Evolutionary conservation across 2,888 invertebrate species (phyloP), one percentile per base, ranked within the genome.

Genomic region (Rosalia funebris): DNA sequence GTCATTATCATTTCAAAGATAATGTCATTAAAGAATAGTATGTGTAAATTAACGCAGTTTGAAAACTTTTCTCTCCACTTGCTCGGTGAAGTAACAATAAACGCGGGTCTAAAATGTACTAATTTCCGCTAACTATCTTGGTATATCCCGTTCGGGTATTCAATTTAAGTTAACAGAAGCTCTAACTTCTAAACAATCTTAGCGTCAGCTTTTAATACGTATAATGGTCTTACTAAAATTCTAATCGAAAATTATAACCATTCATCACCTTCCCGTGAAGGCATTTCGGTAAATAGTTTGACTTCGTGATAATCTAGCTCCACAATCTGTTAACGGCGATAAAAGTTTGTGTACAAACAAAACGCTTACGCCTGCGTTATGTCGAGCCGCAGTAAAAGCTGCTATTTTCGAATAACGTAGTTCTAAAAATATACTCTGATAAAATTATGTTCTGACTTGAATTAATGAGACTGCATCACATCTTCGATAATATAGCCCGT

Each of bases 291-390:
- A 34, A 7, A 34, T 34, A 34, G 34, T n/a, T 34, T 3, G 7
- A 2, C 34, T 11, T 2, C 11, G 34, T 34, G 34, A 10, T 34
- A 34, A 34, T 34, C 34, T 34, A 34, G 2, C 7, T 9, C 25
- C 25, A n/a, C 10, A 34, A 11, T 34, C 11, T 11, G 34, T 5
- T n/a, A n/a, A 2, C 11, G 10, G 34, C 10, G 34, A 34, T 11
- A 34, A 11, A 7, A 34, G 34, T 34, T 34, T 34, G 34, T 34
- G 10, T 34, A 34, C 34, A 32, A 32, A 31, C 25, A 54, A 10
- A 10, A 7, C 25, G 3, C 25, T 25, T 5, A 25, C 25, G 3
- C 25, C 25, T 25, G 7, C 25, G 7, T 7, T 5, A 25, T 25
- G 7, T 25, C 25, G 3, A 3, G 3, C 7, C 25, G 7, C 4